Percentiles rank a stretch among this genome's conserved stretches.
These are phyloP conservation scores for Laterallus jamaicensis DNA, from an alignment of 2,113 vertebrate species.

Conservation along the genomic window DNA sequence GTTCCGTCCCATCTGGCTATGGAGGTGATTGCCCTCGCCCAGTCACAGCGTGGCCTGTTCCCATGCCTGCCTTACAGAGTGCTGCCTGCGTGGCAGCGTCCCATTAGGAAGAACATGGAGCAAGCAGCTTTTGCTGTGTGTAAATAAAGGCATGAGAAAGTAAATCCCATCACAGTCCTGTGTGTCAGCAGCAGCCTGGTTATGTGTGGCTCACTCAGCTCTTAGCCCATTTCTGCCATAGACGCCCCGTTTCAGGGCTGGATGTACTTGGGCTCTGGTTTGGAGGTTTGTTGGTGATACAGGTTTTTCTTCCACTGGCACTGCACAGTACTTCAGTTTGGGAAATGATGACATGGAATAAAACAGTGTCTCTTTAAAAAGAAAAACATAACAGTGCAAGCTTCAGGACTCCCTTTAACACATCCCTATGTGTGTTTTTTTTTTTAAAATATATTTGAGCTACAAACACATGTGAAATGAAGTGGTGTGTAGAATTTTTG, in stretches of 20 bases:
- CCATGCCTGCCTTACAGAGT: no score
- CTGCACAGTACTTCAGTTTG: not conserved
- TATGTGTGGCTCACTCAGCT: not conserved
- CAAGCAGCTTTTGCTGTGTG: no score
- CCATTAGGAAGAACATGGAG: no score
- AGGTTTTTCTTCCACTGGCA: not conserved
- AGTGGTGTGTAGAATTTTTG: not conserved
- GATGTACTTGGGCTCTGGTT: no score
- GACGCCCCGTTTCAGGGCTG: rapidly evolving
- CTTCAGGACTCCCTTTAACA: not conserved
- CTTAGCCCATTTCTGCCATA: not conserved
- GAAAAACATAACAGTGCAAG: not conserved
- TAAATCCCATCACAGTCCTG: not conserved
- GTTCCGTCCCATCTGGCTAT: not conserved
- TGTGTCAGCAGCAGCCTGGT: not conserved
- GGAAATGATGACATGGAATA: not conserved
- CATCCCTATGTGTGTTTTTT: not conserved
- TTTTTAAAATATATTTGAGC: not conserved
- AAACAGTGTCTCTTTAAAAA: not conserved
- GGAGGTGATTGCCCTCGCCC: not conserved
- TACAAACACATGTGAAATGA: not conserved
- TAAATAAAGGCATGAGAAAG: not conserved
- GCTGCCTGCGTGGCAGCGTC: rapidly evolving
- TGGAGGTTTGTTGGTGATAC: not conserved
- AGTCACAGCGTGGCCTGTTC: not conserved